Evolutionary conservation across 2,113 vertebrate species (phyloP), one percentile per base, ranked within the genome.

Genomic region (Eurypyga helias): DNA sequence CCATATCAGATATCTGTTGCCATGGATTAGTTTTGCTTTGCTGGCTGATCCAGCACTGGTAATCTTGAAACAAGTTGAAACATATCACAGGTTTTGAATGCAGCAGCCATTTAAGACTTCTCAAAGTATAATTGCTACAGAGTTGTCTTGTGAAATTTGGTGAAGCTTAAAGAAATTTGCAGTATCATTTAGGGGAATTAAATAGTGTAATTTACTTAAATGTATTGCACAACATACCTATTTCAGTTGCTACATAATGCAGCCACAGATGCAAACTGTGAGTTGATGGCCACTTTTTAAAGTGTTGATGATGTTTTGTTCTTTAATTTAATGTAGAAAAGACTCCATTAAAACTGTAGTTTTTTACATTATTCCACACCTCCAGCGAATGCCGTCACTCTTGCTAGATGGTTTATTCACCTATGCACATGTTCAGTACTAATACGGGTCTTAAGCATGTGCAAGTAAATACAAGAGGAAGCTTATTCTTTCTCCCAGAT

Each of bases 31-130:
- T 60, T 94, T 94, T 71, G 46, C 21, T 38, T 73, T 78, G 31
- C 64, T 92, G 67, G 10, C 46, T 77, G 48, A 83, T 77, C 10
- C 46, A 62, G 49, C 34, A 7, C 23, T 6, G 0, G 28, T 58
- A 78, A 78, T 60, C 55, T 70, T 80, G 46, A 17, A 90, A 61
- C 52, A 95, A 80, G 60, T 54, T 86, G 62, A 89, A 96, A 52
- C 25, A 8, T 21, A 61, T 14, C 13, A 49, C 7, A 55, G 70
- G 19, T 80, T 92, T 64, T 69, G 90, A 86, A 77, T 45, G 43
- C 46, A 75, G 25, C 19, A 66, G 21, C 25, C 13, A 26, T 65
- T 34, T 69, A 77, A 92, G 41, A 45, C 21, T 88, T 76, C 13
- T 80, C 10, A 46, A 61, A 90, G 43, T 52, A 45, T 41, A 95